phyloP scores from a whole-genome alignment of 2,113 vertebrate species.

The Chionomys nivalis region DNA sequence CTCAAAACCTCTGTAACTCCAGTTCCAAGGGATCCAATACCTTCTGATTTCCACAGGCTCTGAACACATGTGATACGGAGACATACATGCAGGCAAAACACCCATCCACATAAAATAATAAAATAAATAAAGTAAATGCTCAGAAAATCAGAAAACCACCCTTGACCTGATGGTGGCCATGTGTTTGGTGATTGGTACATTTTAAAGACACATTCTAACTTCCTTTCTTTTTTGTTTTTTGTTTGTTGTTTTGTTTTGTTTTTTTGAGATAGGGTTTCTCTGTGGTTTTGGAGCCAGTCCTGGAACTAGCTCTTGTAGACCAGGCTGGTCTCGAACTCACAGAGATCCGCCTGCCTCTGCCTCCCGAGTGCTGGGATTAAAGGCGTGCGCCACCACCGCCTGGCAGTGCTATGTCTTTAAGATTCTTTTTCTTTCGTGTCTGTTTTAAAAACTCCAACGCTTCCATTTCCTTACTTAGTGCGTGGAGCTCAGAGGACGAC shows the following conservation, averaged over 20 bases:
- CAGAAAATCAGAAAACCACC: neutral
- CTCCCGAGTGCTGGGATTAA: too few species aligned
- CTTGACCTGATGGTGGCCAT: neutral
- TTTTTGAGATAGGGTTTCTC: too few species aligned
- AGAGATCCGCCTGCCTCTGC: too few species aligned
- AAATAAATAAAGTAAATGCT: neutral
- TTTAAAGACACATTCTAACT: neutral
- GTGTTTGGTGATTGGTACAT: neutral
- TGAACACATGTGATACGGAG: neutral
- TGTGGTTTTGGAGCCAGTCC: too few species aligned
- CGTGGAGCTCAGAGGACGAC: neutral
- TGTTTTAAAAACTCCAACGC: neutral
- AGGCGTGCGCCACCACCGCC: too few species aligned
- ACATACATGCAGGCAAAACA: neutral
- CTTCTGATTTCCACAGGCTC: too few species aligned
- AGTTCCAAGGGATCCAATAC: neutral
- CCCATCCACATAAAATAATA: neutral
- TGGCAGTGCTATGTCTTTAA: too few species aligned
- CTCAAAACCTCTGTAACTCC: neutral
- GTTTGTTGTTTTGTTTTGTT: too few species aligned
- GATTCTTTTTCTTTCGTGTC: neutral
- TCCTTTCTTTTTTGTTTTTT: too few species aligned
- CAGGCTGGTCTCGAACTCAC: too few species aligned
- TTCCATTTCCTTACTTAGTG: neutral
- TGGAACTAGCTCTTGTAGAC: too few species aligned